phyloP scores from a whole-genome alignment of 2,797 vertebrate genomes.

The Botia almorhae region DNA sequence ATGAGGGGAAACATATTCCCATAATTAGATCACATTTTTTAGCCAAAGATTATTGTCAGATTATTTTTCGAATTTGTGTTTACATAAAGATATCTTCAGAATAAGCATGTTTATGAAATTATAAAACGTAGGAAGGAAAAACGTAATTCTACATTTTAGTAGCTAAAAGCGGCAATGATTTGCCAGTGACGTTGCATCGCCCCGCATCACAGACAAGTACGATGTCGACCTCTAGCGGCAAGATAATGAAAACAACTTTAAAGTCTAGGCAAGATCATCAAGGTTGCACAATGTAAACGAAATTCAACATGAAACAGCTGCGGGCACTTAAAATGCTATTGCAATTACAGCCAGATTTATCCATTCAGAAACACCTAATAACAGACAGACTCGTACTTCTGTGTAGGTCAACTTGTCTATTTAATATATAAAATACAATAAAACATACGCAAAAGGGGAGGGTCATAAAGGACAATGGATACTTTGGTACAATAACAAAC shows the following conservation, averaged over 20 bases:
- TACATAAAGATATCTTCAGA: background rate
- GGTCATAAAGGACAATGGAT: constrained; percentile 87
- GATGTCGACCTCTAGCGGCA: constrained; percentile 63
- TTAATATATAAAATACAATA: constrained; percentile 91
- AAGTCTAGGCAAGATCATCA: background rate
- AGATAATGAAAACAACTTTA: background rate
- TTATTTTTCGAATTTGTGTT: background rate
- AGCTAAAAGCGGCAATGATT: background rate
- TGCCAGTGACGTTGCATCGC: background rate
- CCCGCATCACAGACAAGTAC: background rate
- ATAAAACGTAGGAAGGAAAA: background rate
- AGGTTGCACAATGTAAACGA: background rate
- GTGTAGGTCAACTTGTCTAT: constrained; percentile 87
- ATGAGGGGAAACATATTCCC: background rate
- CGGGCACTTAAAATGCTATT: background rate
- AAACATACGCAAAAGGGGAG: constrained; percentile 85
- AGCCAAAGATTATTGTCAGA: too few species aligned
- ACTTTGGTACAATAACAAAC: constrained; percentile 96
- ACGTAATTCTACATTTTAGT: background rate
- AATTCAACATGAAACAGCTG: background rate
- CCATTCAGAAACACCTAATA: constrained; percentile 20
- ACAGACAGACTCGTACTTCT: constrained; percentile 54
- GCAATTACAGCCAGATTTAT: background rate
- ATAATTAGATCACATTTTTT: background rate
- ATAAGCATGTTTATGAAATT: background rate